These are phyloP conservation scores for Toxotes jaculatrix DNA, from an alignment of 2,113 vertebrate species.

Conservation along the genomic window DNA sequence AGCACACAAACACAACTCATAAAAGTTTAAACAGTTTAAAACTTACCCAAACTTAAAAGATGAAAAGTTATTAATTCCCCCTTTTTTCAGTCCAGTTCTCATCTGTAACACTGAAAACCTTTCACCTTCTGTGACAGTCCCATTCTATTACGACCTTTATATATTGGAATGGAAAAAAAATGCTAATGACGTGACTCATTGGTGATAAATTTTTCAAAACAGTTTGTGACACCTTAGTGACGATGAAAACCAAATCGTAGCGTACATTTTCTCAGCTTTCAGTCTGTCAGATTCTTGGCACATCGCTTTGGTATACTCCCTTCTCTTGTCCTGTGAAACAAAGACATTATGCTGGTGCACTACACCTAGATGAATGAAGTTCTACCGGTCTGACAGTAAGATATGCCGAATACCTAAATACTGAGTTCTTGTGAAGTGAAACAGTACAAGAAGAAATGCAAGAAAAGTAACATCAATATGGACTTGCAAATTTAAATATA, in stretches of 20 bases:
- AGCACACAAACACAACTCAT: not conserved
- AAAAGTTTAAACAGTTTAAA: not conserved
- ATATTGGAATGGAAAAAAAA: not conserved
- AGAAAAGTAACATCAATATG: not conserved
- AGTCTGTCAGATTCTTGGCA: slow-evolving; percentile 3
- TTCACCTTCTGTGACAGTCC: not conserved
- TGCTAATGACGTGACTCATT: not conserved
- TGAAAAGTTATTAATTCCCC: not conserved
- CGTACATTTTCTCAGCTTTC: not conserved
- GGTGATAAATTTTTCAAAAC: not conserved
- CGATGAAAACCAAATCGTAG: not conserved
- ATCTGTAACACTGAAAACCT: not conserved
- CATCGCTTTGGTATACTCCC: not conserved
- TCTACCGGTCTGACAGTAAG: not conserved
- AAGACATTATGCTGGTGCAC: not conserved
- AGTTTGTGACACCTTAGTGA: not conserved
- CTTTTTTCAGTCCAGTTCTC: not conserved
- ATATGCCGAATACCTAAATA: not conserved
- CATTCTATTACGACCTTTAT: not conserved
- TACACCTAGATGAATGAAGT: not conserved
- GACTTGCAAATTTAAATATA: not conserved
- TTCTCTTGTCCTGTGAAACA: not conserved
- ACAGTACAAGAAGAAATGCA: not conserved
- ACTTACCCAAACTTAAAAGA: not conserved
- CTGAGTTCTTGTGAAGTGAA: not conserved